Evolutionary conservation across 2,113 vertebrate species (phyloP).

Genomic region (Paratilapia polleni): DNA sequence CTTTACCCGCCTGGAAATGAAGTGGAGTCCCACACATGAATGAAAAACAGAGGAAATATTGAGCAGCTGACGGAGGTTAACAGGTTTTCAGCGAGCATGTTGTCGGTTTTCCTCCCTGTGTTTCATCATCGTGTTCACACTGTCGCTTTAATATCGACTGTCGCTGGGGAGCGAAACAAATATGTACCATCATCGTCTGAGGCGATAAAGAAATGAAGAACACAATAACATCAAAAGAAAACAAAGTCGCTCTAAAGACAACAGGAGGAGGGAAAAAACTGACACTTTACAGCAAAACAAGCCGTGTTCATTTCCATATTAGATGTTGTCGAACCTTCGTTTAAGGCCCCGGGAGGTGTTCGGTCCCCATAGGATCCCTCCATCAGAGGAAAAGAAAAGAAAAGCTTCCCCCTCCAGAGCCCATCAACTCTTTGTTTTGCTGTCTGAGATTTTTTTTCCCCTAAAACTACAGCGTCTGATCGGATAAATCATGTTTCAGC

Average conservation of each 20-base stretch:
- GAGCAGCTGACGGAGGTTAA: conserved; percentile 59
- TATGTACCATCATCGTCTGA: conserved; percentile 52
- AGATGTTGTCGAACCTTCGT: conserved; percentile 52
- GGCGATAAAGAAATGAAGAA: conserved; percentile 66
- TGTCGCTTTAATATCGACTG: conserved; percentile 60
- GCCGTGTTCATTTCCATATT: conserved; percentile 65
- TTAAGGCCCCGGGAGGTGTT: conserved; percentile 34
- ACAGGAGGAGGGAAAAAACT: conserved; percentile 23
- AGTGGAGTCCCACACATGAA: conserved; percentile 7
- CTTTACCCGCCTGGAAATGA: conserved; percentile 41
- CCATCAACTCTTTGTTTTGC: conserved; percentile 24
- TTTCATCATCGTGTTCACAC: conserved; percentile 61
- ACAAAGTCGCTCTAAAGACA: conserved; percentile 50
- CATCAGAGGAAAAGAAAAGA: conserved; percentile 34
- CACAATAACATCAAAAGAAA: conserved; percentile 74
- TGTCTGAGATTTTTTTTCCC: conserved; percentile 30
- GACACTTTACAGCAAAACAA: conserved; percentile 62
- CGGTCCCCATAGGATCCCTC: conserved; percentile 27
- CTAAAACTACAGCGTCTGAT: conserved; percentile 41
- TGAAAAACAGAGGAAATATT: conserved; percentile 4
- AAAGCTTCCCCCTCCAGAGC: conserved; percentile 32
- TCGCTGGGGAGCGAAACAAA: conserved; percentile 60
- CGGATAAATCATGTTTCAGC: conserved; percentile 26
- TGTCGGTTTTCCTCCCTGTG: conserved; percentile 37
- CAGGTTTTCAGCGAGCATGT: conserved; percentile 26